Conservation (phyloP, 2,113 vertebrate genomes). For the Gallinago undulata region DNA sequence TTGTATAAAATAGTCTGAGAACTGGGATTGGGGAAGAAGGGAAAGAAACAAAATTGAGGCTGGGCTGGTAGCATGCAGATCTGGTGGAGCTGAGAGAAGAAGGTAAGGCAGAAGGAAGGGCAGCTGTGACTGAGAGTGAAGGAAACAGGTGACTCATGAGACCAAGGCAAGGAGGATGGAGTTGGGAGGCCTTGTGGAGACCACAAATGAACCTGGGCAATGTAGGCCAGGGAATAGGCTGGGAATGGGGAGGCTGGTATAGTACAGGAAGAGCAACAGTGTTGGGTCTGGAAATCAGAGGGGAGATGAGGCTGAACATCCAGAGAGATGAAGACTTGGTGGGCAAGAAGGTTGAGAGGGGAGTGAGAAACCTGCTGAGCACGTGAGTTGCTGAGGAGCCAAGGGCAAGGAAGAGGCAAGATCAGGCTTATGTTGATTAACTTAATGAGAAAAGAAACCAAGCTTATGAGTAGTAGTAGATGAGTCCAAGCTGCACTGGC, state of each 20-base stretch:
- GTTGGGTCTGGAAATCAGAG: background rate
- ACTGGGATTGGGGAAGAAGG: accelerated
- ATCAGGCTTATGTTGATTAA: background rate
- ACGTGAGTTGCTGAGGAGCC: background rate
- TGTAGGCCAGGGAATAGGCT: background rate
- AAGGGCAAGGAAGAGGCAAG: background rate
- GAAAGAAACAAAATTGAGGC: background rate
- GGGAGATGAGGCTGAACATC: background rate
- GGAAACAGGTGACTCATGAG: background rate
- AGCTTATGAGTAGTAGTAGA: background rate
- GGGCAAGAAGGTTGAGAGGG: background rate
- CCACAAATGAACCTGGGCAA: accelerated
- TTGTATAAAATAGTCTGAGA: background rate
- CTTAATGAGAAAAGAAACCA: background rate
- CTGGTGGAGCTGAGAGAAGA: background rate
- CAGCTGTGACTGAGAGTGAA: background rate
- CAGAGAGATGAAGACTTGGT: background rate
- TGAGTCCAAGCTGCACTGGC: background rate
- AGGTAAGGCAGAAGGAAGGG: background rate
- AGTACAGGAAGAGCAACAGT: background rate
- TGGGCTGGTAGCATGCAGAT: background rate
- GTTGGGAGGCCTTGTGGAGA: background rate
- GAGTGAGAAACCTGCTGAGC: background rate
- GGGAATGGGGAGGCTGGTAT: background rate
- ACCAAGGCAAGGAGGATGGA: background rate